Percentiles rank a stretch among this genome's conserved stretches.
These are phyloP conservation scores for Nomia melanderi DNA, from an alignment of 1,140 invertebrate species.

Conservation along the genomic window DNA sequence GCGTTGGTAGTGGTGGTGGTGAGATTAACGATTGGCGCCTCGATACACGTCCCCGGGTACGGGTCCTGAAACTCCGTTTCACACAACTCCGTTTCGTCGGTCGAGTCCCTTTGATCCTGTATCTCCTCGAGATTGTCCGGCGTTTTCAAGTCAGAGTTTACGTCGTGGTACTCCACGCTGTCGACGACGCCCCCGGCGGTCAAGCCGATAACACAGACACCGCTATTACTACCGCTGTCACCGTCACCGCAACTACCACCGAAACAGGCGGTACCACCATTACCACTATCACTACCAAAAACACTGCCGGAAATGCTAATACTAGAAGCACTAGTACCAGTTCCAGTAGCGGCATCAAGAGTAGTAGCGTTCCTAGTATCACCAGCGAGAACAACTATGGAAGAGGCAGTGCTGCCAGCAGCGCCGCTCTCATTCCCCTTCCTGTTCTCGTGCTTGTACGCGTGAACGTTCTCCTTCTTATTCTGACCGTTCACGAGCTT, in stretches of 20 bases:
- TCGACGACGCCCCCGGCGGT: conserved; percentile 43
- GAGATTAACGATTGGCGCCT: conserved; percentile 22
- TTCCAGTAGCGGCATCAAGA: conserved; percentile 20
- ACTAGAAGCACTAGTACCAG: conserved; percentile 31
- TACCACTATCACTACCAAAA: conserved; percentile 20
- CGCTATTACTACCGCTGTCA: conserved; percentile 38
- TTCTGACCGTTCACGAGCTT: conserved; percentile 70
- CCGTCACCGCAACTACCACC: conserved; percentile 29
- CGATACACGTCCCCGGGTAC: conserved; percentile 25
- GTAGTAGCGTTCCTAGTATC: conserved; percentile 21
- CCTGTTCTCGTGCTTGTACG: conserved; percentile 33
- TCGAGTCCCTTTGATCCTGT: background rate
- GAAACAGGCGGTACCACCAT: background rate
- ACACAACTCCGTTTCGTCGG: background rate
- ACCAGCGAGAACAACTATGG: conserved; percentile 31
- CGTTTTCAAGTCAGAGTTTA: conserved; percentile 33
- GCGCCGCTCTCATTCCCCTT: conserved; percentile 55
- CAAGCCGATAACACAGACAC: conserved; percentile 49
- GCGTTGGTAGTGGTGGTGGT: conserved; percentile 33
- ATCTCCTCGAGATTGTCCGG: conserved; percentile 5
- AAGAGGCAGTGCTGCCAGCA: conserved; percentile 49
- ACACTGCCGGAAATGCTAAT: conserved; percentile 4
- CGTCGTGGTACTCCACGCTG: conserved; percentile 55
- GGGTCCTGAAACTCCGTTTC: conserved; percentile 13
- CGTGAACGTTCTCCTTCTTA: conserved; percentile 47